Evolutionary conservation across 2,797 vertebrate species (phyloP).

Genomic region (Poecilia picta): DNA sequence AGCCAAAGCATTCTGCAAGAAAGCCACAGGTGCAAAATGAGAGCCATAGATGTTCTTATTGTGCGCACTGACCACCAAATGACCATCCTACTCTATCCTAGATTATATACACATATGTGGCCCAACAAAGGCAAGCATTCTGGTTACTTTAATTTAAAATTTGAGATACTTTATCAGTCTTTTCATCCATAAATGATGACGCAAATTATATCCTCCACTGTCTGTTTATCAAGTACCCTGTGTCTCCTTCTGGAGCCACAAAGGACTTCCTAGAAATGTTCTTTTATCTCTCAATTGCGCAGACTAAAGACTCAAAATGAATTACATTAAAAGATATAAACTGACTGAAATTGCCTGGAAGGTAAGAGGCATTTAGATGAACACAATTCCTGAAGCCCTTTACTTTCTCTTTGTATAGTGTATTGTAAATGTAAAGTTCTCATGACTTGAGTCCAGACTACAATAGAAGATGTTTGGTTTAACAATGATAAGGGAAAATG

Average conservation of each 20-base stretch:
- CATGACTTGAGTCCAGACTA: not conserved
- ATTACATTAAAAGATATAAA: constrained; percentile 5
- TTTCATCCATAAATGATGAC: not conserved
- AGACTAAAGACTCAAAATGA: not conserved
- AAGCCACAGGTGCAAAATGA: not conserved
- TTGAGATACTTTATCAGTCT: not conserved
- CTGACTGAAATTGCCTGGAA: not conserved
- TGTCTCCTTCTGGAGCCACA: constrained; percentile 9
- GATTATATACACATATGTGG: not conserved
- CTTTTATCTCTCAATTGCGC: not conserved
- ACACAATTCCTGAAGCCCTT: not conserved
- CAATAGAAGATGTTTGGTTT: not conserved
- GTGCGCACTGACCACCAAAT: not conserved
- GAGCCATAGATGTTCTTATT: not conserved
- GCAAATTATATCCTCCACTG: constrained; percentile 13
- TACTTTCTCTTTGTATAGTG: not conserved
- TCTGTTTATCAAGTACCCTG: constrained; percentile 10
- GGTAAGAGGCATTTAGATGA: not conserved
- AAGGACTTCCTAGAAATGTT: not conserved
- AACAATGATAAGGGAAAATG: not conserved
- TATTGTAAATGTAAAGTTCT: not conserved
- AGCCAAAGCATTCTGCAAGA: not conserved
- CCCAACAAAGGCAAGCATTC: not conserved
- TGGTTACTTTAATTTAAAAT: not conserved
- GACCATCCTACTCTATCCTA: not conserved